A percentile compares a stretch with the other conserved stretches of the same genome.
phyloP scores from a whole-genome alignment of 2,888 invertebrate genomes.

The Troides helena region DNA sequence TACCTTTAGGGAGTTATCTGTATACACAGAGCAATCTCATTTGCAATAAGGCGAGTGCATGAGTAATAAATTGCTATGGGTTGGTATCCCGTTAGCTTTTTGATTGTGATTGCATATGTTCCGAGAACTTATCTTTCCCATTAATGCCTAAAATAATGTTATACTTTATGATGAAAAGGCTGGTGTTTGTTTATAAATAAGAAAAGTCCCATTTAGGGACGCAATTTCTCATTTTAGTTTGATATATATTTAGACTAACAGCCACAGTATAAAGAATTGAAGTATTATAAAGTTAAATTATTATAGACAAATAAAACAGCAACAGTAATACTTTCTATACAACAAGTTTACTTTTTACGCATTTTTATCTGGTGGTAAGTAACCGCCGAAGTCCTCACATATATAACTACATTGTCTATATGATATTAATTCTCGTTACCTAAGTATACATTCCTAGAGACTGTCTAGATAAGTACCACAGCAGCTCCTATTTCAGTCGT shows the following conservation, averaged over 20 bases:
- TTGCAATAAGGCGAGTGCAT: slow-evolving; percentile 5
- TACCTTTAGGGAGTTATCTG: neutral
- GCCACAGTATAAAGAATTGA: neutral
- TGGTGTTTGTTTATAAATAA: neutral
- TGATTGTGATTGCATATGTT: slow-evolving; percentile 18
- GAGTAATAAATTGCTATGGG: slow-evolving; percentile 5
- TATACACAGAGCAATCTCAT: neutral
- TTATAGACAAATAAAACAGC: too few species aligned
- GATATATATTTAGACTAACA: neutral
- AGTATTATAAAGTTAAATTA: too few species aligned
- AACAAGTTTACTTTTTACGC: too few species aligned
- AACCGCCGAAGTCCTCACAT: too few species aligned
- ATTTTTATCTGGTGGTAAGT: too few species aligned
- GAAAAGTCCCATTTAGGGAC: neutral
- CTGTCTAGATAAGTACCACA: too few species aligned
- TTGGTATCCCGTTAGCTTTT: slow-evolving; percentile 10
- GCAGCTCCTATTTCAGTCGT: too few species aligned
- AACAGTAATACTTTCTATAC: too few species aligned
- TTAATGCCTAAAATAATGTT: neutral
- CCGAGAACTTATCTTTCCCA: neutral
- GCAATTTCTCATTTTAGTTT: neutral
- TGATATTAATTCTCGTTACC: too few species aligned
- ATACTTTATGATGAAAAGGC: neutral
- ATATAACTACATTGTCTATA: too few species aligned
- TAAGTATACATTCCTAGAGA: too few species aligned